Percentiles rank a stretch among this genome's conserved stretches.
Conservation (phyloP, 1,140 invertebrate genomes). For the Anagrus nilaparvatae region DNA sequence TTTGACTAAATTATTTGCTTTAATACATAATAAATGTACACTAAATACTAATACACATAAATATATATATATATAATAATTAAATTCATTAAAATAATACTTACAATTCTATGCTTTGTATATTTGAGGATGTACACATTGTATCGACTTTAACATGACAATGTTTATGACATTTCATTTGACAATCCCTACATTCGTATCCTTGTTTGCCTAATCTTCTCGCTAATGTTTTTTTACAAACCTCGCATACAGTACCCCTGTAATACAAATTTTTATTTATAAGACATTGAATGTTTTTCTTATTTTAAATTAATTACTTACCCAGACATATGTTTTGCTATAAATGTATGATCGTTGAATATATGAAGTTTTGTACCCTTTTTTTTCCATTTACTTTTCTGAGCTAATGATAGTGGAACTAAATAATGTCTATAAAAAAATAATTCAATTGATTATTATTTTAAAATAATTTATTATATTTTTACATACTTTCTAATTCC, state of each 20-base stretch:
- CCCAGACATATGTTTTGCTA: slow-evolving; percentile 89
- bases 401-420: slow-evolving; percentile 76
- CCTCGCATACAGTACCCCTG: slow-evolving; percentile 69
- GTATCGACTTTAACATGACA: slow-evolving; percentile 78
- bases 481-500: slow-evolving; percentile 69
- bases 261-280: slow-evolving; percentile 21
- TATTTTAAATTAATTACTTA: slow-evolving; percentile 40
- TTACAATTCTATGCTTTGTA: slow-evolving; percentile 90
- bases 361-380: slow-evolving; percentile 88
- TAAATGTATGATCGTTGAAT: slow-evolving; percentile 91
- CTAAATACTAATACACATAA: slow-evolving; percentile 2
- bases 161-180: slow-evolving; percentile 82
- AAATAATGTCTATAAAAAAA: slow-evolving; percentile 64
- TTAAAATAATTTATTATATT: slow-evolving; percentile 6
- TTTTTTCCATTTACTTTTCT: slow-evolving; percentile 79
- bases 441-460: not conserved
- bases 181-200: slow-evolving; percentile 89
- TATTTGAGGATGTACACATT: slow-evolving; percentile 72
- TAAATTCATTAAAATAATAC: slow-evolving; percentile 41
- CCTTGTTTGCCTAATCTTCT: slow-evolving; percentile 80
- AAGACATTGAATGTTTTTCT: slow-evolving; percentile 5
- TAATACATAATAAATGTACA: no score
- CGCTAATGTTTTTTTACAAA: slow-evolving; percentile 68
- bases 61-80: not conserved
- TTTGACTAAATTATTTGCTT: slow-evolving; percentile 12